Conservation (phyloP, 2,113 vertebrate genomes). For the Fregetta grallaria region DNA sequence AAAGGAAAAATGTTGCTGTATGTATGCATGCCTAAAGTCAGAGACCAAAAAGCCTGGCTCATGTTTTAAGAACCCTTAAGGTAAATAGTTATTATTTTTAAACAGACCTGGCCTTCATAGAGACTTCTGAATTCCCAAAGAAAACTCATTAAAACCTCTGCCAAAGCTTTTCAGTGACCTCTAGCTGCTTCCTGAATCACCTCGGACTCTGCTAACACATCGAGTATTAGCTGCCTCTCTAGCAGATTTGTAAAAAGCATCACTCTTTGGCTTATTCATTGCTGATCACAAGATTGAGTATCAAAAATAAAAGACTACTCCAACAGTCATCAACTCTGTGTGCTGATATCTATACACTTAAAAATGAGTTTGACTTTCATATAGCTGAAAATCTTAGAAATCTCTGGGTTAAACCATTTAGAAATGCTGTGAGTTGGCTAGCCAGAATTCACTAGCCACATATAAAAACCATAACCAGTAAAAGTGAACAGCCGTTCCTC, state of each 20-base stretch:
- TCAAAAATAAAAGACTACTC: background rate
- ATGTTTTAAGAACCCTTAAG: background rate
- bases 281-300: background rate
- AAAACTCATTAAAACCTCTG: background rate
- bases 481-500: background rate
- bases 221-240: background rate
- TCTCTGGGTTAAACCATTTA: background rate
- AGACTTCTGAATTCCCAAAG: background rate
- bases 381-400: background rate
- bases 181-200: background rate
- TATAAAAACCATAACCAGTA: background rate
- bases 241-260: background rate
- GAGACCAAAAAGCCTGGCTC: background rate
- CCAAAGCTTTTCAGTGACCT: background rate
- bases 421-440: background rate
- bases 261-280: background rate
- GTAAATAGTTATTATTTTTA: background rate
- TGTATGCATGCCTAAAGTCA: background rate
- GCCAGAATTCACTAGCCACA: background rate
- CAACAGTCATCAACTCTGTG: background rate
- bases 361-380: background rate
- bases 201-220: background rate
- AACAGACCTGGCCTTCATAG: background rate
- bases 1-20: background rate
- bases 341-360: background rate